Percentiles rank a stretch among this genome's conserved stretches.
phyloP scores from a whole-genome alignment of 2,888 invertebrate genomes.

The Melanophora roralis region DNA sequence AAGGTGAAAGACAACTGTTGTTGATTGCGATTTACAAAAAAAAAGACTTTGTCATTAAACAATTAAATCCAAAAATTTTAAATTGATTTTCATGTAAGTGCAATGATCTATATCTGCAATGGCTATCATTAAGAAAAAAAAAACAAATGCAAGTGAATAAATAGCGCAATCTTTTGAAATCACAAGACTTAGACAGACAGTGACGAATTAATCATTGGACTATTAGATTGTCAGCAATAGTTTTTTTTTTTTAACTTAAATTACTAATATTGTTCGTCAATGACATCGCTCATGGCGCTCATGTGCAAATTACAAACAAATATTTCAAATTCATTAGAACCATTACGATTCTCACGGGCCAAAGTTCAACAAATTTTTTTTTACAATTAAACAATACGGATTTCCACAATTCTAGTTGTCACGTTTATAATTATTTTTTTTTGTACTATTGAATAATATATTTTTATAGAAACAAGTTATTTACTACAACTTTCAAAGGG shows the following conservation, averaged over 20 bases:
- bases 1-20: background rate
- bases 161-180: slow-evolving; percentile 8
- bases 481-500: too few relatives aligned
- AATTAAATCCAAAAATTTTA: slow-evolving; percentile 11
- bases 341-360: background rate
- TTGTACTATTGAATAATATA: too few relatives aligned
- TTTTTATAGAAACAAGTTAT: too few relatives aligned
- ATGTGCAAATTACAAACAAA: slow-evolving; percentile 8
- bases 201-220: background rate
- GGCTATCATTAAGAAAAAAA: slow-evolving; percentile 27
- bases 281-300: background rate
- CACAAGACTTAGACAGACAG: background rate
- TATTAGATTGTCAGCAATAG: background rate
- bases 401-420: too few relatives aligned
- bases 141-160: slow-evolving; percentile 24
- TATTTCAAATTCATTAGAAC: slow-evolving; percentile 1
- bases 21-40: slow-evolving; percentile 31
- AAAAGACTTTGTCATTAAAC: slow-evolving; percentile 49
- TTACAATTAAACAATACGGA: too few relatives aligned
- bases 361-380: slow-evolving; percentile 22
- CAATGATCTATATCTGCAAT: slow-evolving; percentile 32
- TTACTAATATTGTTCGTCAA: background rate
- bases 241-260: too few relatives aligned
- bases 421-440: too few relatives aligned
- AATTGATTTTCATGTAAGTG: background rate